Percentiles rank a stretch among this genome's conserved stretches.
phyloP scores from a whole-genome alignment of 2,113 vertebrate species.

The Coptodon bakossiorum region DNA sequence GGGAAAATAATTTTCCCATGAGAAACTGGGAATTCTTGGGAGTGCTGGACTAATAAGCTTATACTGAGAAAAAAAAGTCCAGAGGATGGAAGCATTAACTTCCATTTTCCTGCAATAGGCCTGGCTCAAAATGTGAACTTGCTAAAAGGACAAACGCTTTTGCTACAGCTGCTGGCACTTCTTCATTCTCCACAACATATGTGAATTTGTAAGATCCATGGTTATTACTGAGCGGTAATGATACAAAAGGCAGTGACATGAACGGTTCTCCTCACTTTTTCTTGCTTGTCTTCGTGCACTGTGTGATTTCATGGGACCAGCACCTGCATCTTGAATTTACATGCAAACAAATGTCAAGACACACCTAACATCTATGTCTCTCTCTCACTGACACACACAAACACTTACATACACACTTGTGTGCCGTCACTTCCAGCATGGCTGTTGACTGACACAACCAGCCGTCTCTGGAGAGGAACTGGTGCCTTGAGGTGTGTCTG shows the following conservation, averaged over 20 bases:
- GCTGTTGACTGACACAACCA: constrained; percentile 46
- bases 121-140: not conserved
- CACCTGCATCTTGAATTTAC: constrained; percentile 70
- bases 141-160: not conserved
- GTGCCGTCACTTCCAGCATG: constrained; percentile 16
- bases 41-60: not conserved
- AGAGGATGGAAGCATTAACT: not conserved
- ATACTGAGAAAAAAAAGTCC: rapidly evolving
- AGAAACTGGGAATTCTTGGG: not conserved
- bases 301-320: constrained; percentile 66
- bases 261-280: constrained; percentile 6
- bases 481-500: constrained; percentile 8
- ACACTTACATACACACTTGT: not conserved
- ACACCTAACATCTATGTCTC: not conserved
- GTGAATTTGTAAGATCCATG: not conserved
- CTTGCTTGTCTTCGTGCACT: constrained; percentile 60
- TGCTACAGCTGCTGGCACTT: not conserved
- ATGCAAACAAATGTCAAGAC: not conserved
- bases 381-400: not conserved
- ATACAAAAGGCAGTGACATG: not conserved
- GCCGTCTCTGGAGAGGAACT: constrained; percentile 31
- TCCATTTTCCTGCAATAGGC: not conserved
- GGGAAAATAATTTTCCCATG: rapidly evolving
- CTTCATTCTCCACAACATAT: not conserved
- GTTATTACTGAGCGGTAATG: not conserved